Evolutionary conservation across 2,113 vertebrate genomes (phyloP).

Genomic region (Equus przewalskii): DNA sequence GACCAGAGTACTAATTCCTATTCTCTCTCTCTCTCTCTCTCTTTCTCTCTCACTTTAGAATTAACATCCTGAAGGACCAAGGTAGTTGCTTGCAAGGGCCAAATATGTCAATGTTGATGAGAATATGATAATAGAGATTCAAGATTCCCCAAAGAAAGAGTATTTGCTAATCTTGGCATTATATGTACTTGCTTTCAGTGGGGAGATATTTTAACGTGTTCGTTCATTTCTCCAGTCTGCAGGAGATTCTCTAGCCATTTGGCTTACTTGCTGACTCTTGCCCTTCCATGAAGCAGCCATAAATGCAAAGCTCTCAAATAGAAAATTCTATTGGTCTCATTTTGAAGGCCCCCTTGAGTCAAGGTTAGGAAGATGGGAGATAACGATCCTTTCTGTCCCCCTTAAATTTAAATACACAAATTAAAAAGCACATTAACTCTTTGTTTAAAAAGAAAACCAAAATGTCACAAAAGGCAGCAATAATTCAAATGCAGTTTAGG

Average conservation of each 20-base stretch:
- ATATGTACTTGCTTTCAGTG: constrained; percentile 1
- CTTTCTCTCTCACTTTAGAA: not conserved
- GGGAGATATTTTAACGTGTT: constrained; percentile 62
- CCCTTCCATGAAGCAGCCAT: not conserved
- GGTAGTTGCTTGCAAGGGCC: not conserved
- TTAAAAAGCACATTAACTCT: constrained; percentile 51
- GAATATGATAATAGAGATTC: not conserved
- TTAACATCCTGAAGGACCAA: constrained; percentile 9
- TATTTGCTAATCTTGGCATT: constrained; percentile 51
- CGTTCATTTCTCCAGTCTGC: constrained; percentile 46
- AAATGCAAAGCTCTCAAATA: not conserved
- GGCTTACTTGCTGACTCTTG: constrained; percentile 30
- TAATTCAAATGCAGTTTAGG: constrained; percentile 68
- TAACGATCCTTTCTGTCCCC: not conserved
- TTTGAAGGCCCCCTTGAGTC: not conserved
- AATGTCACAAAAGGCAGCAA: constrained; percentile 37
- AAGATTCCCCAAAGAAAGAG: not conserved
- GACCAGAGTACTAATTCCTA: not conserved
- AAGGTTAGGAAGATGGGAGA: constrained; percentile 11
- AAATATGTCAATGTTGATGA: not conserved
- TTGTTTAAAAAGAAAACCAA: constrained; percentile 59
- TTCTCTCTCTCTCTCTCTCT: not conserved
- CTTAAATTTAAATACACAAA: constrained; percentile 37
- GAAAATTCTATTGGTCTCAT: not conserved
- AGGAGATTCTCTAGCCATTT: constrained; percentile 56